These are phyloP conservation scores for Leptodactylus fallax DNA, from an alignment of 2,797 vertebrate species.

Conservation along the genomic window DNA sequence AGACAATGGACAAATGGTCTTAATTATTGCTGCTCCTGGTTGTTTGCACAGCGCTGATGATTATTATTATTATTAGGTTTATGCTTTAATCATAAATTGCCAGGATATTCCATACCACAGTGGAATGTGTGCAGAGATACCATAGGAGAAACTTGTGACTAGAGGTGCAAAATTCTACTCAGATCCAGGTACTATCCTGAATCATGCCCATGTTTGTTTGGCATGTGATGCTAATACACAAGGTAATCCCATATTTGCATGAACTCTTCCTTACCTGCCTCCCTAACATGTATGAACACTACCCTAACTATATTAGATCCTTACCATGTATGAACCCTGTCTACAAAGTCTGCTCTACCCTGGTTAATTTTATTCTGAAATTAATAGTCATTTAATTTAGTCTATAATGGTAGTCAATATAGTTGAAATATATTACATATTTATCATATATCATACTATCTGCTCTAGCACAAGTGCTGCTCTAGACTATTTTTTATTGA, in stretches of 20 bases:
- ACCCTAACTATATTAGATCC: too few relatives aligned
- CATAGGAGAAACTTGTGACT: too few relatives aligned
- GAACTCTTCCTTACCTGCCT: background rate
- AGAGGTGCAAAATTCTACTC: background rate
- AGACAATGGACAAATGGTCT: constrained; percentile 48
- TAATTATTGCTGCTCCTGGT: constrained; percentile 36
- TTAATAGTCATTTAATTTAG: too few relatives aligned
- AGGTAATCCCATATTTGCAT: background rate
- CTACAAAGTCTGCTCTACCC: too few relatives aligned
- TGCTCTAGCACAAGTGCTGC: too few relatives aligned
- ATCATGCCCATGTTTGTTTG: background rate
- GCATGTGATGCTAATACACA: background rate
- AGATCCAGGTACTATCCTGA: background rate
- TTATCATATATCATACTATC: too few relatives aligned
- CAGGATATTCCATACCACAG: background rate
- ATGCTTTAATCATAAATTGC: constrained; percentile 28
- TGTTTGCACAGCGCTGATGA: constrained; percentile 41
- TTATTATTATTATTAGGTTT: constrained; percentile 34
- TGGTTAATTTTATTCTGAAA: too few relatives aligned
- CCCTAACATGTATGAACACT: too few relatives aligned
- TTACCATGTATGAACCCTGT: too few relatives aligned
- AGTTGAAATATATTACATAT: too few relatives aligned
- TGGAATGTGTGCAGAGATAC: background rate
- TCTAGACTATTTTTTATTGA: too few relatives aligned
- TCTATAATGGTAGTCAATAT: too few relatives aligned